Evolutionary conservation across 1,140 invertebrate species (phyloP), one percentile per base, ranked within the genome.

Genomic region (Leptinotarsa undecemlineata): DNA sequence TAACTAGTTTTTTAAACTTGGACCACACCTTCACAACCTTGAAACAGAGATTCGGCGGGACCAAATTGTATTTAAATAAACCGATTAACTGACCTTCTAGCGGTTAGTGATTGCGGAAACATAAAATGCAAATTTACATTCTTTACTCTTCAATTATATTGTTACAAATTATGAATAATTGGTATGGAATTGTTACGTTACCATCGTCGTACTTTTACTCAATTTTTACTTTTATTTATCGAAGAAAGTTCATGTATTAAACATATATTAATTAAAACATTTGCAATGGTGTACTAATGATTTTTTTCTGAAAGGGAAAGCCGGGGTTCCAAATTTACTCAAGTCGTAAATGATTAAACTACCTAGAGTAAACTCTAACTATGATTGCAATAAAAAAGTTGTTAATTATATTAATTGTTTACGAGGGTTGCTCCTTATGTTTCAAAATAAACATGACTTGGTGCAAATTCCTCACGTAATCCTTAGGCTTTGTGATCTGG

Each of bases 191-290:
- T 57, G 51, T 57, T 57, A 57, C n/a, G 14, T 33, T 33, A 33
- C 33, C 33, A 33, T 6, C 51, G n/a, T 57, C 51, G 51, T 57
- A 57, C 51, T 57, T 57, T 57, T 57, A 57, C 51, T 17, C 51
- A 57, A 57, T 57, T 57, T 57, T 57, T 57, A 57, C 51, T 57
- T 57, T 57, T 57, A 57, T 57, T 57, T 3, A n/a, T 15, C 51
- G 13, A 57, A 57, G 51, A 57, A 57, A 57, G 51, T 57, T 57
- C 51, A 57, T 57, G 51, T 57, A 57, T 57, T 57, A 57, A 17
- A n/a, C 51, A 57, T 57, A 14, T 57, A n/a, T 57, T 3, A 17
- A 57, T 57, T 57, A 57, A 57, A 57, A 57, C 15, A 57, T 57
- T 33, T 17, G n/a, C 51, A 57, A n/a, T 57, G 3, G 15, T 57